Conservation (phyloP, 2,888 invertebrate species). For the Lasioglossum lativentre region DNA sequence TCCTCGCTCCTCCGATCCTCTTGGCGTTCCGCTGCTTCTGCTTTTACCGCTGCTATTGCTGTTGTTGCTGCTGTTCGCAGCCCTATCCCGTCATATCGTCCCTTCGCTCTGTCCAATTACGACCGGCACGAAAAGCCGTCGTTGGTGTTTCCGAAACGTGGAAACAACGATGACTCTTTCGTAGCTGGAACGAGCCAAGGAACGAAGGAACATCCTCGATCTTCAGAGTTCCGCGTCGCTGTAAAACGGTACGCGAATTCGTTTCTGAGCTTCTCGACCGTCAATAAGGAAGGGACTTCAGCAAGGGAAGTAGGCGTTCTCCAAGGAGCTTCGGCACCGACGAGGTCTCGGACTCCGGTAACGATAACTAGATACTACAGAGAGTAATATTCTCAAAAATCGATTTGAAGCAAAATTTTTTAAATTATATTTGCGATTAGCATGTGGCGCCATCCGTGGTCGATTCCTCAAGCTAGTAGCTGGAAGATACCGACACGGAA, state of each 20-base stretch:
- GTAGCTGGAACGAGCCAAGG: not conserved
- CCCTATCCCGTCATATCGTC: not conserved
- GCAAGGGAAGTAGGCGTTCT: slow-evolving; percentile 17
- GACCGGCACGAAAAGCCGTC: slow-evolving; percentile 30
- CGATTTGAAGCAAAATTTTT: no score
- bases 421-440: no score
- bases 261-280: slow-evolving; percentile 9
- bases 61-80: not conserved
- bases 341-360: no score
- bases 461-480: no score
- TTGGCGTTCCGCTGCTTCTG: slow-evolving; percentile 23
- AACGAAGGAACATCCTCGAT: not conserved
- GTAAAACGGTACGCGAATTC: not conserved
- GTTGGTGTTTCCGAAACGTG: slow-evolving; percentile 4
- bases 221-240: not conserved
- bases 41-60: slow-evolving; percentile 22
- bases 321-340: no score
- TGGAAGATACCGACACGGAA: no score
- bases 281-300: slow-evolving; percentile 40
- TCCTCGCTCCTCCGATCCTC: not conserved
- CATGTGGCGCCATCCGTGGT: no score
- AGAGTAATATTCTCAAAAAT: no score
- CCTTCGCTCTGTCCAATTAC: slow-evolving; percentile 32
- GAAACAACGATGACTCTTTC: not conserved
- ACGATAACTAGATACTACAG: not conserved